Evolutionary conservation across 2,113 vertebrate species (phyloP), one percentile per base, ranked within the genome.

Genomic region (Rhinopomastus cyanomelas): DNA sequence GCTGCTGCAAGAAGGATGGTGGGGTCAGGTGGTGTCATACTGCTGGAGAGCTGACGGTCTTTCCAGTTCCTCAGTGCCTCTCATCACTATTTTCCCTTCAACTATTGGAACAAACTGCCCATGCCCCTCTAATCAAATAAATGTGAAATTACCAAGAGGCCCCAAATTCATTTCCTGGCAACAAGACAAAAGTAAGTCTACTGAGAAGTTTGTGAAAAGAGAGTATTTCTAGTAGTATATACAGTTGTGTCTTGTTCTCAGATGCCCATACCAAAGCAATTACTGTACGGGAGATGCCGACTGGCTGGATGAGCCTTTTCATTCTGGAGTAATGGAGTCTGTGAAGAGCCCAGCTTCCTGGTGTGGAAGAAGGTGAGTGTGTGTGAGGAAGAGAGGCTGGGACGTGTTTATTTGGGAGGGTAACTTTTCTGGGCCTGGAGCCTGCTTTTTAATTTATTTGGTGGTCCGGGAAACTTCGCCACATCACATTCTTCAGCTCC

Each of bases 231-330:
- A 65, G 64, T 92, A 65, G 64, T 75, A 16, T 89, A 94, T 65
- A 92, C 91, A 91, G 68, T 89, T 89, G 82, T 94, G 93, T 96
- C 89, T 75, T 95, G 93, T 93, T 89, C 89, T 94, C 76, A 92
- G 89, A 92, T 91, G 95, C 80, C 88, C 94, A 94, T 89, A 81
- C 95, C 89, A 89, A 81, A 92, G 92, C 61, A 87, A 92, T 95
- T 88, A 93, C 85, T 67, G 32, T 8, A 78, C 26, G 57, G 82
- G 82, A 92, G 89, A 92, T 95, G 87, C 65, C 0, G 5, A 53
- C 52, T 93, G 79, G 61, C 85, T 94, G 93, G 93, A 92, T 91
- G 94, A 92, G 94, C 87, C 93, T 92, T 91, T 60, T 91, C 85
- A 65, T 83, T 91, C 76, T 78, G 85, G 29, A 65, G 64, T 87